These are phyloP conservation scores for Eugnorisma glareosa DNA, from an alignment of 2,888 invertebrate species.

Conservation along the genomic window DNA sequence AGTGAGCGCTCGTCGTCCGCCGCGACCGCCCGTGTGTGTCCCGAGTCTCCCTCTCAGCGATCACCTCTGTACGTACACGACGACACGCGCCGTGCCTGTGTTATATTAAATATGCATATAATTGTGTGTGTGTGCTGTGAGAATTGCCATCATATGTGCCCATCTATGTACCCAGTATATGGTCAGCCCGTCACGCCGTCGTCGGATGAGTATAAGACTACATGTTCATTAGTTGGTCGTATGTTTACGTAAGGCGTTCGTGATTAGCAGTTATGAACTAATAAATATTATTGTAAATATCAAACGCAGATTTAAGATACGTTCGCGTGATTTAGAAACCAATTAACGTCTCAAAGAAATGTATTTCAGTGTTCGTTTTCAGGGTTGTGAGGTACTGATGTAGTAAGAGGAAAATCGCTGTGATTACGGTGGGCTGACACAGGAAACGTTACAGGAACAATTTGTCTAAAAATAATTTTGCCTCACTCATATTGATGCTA, in stretches of 20 bases:
- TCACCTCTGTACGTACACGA: slow-evolving; percentile 65
- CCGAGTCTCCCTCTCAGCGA: slow-evolving; percentile 52
- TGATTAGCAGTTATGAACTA: slow-evolving; percentile 60
- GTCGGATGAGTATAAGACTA: slow-evolving; percentile 61
- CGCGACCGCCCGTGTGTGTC: slow-evolving; percentile 66
- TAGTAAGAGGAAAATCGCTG: slow-evolving; percentile 27
- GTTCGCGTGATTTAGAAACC: slow-evolving; percentile 69
- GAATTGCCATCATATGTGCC: slow-evolving; percentile 74
- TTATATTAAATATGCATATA: slow-evolving; percentile 66
- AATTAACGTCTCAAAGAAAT: slow-evolving; percentile 66
- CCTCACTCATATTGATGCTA: slow-evolving; percentile 12
- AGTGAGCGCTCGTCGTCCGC: slow-evolving; percentile 76
- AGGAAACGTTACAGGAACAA: slow-evolving; percentile 44
- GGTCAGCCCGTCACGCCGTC: slow-evolving; percentile 41
- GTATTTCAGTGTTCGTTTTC: slow-evolving; percentile 54
- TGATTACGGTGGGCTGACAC: slow-evolving; percentile 34
- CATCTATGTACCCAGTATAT: slow-evolving; percentile 28
- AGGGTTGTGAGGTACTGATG: slow-evolving; percentile 50
- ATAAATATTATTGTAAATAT: slow-evolving; percentile 69
- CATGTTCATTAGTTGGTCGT: slow-evolving; percentile 58
- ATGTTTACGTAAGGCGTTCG: slow-evolving; percentile 68
- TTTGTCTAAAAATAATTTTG: slow-evolving; percentile 39
- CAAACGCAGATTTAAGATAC: slow-evolving; percentile 63
- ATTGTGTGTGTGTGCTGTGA: slow-evolving; percentile 73
- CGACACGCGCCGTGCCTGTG: slow-evolving; percentile 71